These are phyloP conservation scores for Acropternis orthonyx DNA, from an alignment of 2,797 vertebrate genomes.

Conservation along the genomic window DNA sequence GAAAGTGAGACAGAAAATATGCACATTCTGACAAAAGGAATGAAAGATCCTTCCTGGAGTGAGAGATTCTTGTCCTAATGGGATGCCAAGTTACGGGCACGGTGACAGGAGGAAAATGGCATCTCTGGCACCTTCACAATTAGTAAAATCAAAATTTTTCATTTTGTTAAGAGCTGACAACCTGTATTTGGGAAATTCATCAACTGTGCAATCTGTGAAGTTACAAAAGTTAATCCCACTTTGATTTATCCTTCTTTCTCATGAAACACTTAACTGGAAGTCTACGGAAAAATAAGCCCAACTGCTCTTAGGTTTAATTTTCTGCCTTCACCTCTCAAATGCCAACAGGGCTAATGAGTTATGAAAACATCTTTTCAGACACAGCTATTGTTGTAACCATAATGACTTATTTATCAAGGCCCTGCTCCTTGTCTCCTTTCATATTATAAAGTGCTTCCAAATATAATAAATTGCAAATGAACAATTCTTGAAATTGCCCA, in stretches of 20 bases:
- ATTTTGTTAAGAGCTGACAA: not conserved
- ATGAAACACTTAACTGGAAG: not conserved
- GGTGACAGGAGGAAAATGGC: not conserved
- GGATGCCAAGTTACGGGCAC: not conserved
- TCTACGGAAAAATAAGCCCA: not conserved
- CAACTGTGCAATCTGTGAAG: not conserved
- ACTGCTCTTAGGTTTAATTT: not conserved
- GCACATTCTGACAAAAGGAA: not conserved
- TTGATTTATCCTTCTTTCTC: not conserved
- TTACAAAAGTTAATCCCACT: not conserved
- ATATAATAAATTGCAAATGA: conserved; percentile 40
- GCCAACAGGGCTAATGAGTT: conserved; percentile 12
- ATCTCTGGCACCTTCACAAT: not conserved
- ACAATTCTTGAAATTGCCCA: conserved; percentile 10
- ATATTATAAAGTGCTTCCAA: not conserved
- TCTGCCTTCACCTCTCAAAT: not conserved
- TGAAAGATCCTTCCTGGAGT: not conserved
- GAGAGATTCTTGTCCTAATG: not conserved
- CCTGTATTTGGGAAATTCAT: not conserved
- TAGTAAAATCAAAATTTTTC: not conserved
- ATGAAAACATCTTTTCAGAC: conserved; percentile 12
- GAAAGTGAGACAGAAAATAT: not conserved
- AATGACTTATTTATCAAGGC: conserved; percentile 32
- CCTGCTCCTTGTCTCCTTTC: not conserved
- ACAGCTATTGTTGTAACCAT: not conserved